phyloP scores from a whole-genome alignment of 2,113 vertebrate species.

The Hiodon tergisus region DNA sequence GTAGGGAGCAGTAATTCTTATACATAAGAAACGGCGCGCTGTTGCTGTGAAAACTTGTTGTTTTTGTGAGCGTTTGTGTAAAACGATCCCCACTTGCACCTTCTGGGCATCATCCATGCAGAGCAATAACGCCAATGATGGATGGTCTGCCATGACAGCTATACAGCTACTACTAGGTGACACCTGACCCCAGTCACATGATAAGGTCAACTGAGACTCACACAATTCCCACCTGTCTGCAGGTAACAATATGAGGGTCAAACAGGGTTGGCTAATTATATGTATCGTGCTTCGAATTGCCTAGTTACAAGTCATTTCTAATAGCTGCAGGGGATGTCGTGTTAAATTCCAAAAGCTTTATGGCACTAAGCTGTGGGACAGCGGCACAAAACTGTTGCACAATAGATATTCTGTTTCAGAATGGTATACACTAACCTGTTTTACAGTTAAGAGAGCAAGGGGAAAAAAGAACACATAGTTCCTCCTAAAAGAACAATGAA shows the following conservation, averaged over 20 bases:
- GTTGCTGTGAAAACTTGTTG: slow-evolving; percentile 56
- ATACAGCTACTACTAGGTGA: slow-evolving; percentile 57
- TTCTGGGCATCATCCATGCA: slow-evolving; percentile 53
- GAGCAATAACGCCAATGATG: slow-evolving; percentile 64
- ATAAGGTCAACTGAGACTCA: slow-evolving; percentile 62
- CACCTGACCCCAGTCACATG: slow-evolving; percentile 69
- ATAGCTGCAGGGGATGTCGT: slow-evolving; percentile 47
- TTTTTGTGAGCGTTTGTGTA: slow-evolving; percentile 54
- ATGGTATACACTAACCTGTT: slow-evolving; percentile 53
- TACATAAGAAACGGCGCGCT: slow-evolving; percentile 38
- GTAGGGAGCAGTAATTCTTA: slow-evolving; percentile 54
- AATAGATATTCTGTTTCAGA: slow-evolving; percentile 69
- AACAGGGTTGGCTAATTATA: slow-evolving; percentile 61
- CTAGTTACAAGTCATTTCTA: slow-evolving; percentile 50
- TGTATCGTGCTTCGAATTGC: slow-evolving; percentile 56
- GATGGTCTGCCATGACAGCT: slow-evolving; percentile 65
- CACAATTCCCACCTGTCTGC: slow-evolving; percentile 68
- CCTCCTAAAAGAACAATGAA: slow-evolving; percentile 49
- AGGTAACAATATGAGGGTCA: slow-evolving; percentile 67
- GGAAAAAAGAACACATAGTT: slow-evolving; percentile 40
- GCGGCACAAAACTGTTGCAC: slow-evolving; percentile 53
- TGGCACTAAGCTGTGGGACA: slow-evolving; percentile 56
- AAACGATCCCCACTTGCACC: slow-evolving; percentile 51
- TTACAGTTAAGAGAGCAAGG: slow-evolving; percentile 41
- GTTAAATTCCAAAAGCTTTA: slow-evolving; percentile 57